Conservation (phyloP, 2,888 invertebrate species). For the Thalpophila matura region DNA sequence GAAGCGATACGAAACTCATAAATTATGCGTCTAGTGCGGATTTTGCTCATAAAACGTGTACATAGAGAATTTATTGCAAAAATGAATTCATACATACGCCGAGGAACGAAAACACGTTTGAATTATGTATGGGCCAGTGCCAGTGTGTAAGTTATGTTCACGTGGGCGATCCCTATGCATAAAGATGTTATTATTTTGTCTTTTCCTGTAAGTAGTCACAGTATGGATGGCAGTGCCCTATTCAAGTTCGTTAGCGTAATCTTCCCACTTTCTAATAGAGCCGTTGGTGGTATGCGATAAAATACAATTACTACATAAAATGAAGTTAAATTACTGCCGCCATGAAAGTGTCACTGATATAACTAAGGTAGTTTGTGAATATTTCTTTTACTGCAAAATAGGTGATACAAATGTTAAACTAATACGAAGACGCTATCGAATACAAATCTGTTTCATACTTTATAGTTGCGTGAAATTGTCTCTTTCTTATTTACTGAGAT, state of each 20-base stretch:
- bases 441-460: constrained; percentile 38
- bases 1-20: constrained; percentile 47
- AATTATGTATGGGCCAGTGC: constrained; percentile 77
- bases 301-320: constrained; percentile 74
- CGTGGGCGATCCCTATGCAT: constrained; percentile 80
- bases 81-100: constrained; percentile 76
- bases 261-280: constrained; percentile 80
- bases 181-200: constrained; percentile 79
- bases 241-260: constrained; percentile 80
- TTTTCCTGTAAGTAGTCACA: constrained; percentile 70
- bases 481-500: background rate
- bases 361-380: constrained; percentile 52
- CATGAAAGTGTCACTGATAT: constrained; percentile 58
- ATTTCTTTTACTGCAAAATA: constrained; percentile 41
- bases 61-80: constrained; percentile 75
- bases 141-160: constrained; percentile 74
- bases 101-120: constrained; percentile 76
- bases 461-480: constrained; percentile 18
- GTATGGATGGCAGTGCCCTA: constrained; percentile 66
- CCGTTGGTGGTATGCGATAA: constrained; percentile 70
- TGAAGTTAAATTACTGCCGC: constrained; percentile 61
- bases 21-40: constrained; percentile 57
- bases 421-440: constrained; percentile 25
- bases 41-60: constrained; percentile 70
- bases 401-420: constrained; percentile 14